A percentile compares a stretch with the other conserved stretches of the same genome.
These are phyloP conservation scores for Mystacornis crossleyi DNA, from an alignment of 2,113 vertebrate genomes.

Conservation along the genomic window DNA sequence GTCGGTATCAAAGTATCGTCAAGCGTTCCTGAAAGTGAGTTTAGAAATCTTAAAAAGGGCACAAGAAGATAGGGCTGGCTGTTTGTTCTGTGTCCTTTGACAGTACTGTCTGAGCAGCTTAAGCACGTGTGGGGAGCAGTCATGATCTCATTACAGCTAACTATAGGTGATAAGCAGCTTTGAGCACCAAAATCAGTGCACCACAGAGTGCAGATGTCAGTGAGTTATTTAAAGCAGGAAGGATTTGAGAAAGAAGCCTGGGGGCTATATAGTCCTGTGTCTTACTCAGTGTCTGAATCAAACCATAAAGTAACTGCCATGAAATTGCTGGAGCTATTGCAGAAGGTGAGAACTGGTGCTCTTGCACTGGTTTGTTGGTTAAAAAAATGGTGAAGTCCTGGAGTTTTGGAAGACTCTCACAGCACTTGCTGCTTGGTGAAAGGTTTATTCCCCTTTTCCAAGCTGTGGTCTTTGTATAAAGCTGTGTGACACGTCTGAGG, in stretches of 20 bases:
- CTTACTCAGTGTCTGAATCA: background rate
- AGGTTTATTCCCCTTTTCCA: background rate
- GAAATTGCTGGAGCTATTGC: background rate
- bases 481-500: background rate
- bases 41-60: background rate
- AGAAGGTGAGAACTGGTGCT: background rate
- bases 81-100: constrained; percentile 50
- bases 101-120: constrained; percentile 47
- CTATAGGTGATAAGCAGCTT: constrained; percentile 49
- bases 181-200: constrained; percentile 27
- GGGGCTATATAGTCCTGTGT: background rate
- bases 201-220: constrained; percentile 22
- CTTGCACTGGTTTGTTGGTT: background rate
- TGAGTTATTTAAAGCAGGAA: constrained; percentile 60
- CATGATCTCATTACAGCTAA: constrained; percentile 60
- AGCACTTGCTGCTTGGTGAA: background rate
- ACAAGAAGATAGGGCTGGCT: background rate
- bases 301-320: background rate
- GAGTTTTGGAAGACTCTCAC: background rate
- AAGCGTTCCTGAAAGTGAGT: background rate
- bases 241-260: constrained; percentile 32
- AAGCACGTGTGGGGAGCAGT: constrained; percentile 27
- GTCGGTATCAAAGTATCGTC: background rate
- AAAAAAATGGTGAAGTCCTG: background rate
- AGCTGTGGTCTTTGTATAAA: background rate